Base-by-base conservation (phyloP, 2,113 vertebrate species). In the Hippopotamus amphibius region DNA sequence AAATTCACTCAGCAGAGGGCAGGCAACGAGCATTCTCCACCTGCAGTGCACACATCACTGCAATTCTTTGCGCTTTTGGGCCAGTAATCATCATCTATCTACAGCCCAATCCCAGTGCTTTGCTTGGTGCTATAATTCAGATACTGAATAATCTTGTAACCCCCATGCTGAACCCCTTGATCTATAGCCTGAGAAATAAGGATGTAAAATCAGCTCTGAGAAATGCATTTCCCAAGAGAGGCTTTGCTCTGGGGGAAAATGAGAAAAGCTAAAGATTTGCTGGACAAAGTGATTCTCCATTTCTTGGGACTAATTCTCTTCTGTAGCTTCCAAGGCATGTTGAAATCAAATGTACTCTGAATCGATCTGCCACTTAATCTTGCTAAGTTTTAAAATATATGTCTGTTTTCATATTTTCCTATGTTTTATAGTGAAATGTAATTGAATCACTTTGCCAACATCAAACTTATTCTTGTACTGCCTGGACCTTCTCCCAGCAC, bases 101-200 rank as follows among this genome's bases (percentile, higher is more conserved):
- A 8, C 87, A 96, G 8, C 76, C 81, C 16, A 66, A 57, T 16
- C 90, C 90, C 48, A 88, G 55, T 10, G 61, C 82, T 17, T 21
- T 93, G 48, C 26, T 96, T 61, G 74, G 83, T 14, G 63, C 87
- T 28, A 22, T 87, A 2, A 59, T 97, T 48, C 97, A 98, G 84
- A 96, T 96, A 61, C 46, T 97, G 63, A 98, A 98, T 68, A 98
- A 97, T 43, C 94, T 97, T 26, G 94, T 98, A 30, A 97, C 96
- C 1, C 97, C 97, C 17, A 86, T 79, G n/a, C 24, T 98, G 92
- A 98, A 98, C 30, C 95, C 97, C 8, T 7, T 98, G 37, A 98
- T 97, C 57, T 98, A 98, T 4, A 97, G 95, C 21, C 80, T 98
- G 57, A 96, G 98, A 72, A 98, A 97, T 66, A 97, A 97, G 41